Evolutionary conservation across 2,113 vertebrate species (phyloP).

Genomic region (Gnathonemus longibarbis): DNA sequence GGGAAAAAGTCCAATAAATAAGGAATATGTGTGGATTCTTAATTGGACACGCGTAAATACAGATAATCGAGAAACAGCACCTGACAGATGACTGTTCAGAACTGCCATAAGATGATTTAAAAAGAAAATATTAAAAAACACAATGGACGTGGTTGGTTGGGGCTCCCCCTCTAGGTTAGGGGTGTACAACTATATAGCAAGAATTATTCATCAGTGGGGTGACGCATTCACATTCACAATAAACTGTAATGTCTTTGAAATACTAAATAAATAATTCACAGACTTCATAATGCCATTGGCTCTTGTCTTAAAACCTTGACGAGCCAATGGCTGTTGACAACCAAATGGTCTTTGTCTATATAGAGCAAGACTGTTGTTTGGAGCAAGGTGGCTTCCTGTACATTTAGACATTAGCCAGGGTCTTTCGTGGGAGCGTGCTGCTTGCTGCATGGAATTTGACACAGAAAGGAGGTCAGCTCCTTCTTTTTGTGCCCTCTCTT

Average conservation of each 20-base stretch:
- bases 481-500: constrained; percentile 38
- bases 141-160: neutral
- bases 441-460: constrained; percentile 29
- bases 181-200: neutral
- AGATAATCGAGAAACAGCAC: neutral
- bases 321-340: neutral
- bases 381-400: neutral
- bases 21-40: neutral
- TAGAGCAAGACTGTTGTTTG: neutral
- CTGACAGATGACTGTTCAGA: neutral
- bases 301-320: neutral
- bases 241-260: neutral
- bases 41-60: neutral
- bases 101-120: neutral
- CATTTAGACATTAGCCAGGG: no score
- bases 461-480: constrained; percentile 29
- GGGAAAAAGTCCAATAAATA: neutral
- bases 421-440: neutral
- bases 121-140: neutral
- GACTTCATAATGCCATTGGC: neutral
- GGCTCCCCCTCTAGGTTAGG: neutral
- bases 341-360: neutral
- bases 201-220: neutral
- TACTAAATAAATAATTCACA: neutral
- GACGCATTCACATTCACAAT: neutral